Conservation (phyloP, 2,888 invertebrate genomes). For the Sipha maydis region DNA sequence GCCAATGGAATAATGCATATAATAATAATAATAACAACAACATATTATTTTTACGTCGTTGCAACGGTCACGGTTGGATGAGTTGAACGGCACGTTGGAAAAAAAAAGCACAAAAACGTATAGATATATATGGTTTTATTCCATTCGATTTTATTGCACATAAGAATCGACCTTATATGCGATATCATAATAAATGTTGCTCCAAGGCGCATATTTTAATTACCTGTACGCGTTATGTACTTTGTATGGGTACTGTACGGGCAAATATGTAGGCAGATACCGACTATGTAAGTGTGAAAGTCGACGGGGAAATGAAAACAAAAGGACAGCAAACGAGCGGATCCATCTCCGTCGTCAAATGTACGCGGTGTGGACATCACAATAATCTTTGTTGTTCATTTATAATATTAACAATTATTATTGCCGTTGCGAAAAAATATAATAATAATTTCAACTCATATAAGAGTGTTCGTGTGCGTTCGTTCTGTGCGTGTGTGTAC, state of each 20-base stretch:
- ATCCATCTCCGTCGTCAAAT: not conserved
- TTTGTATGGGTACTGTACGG: not conserved
- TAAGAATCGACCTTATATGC: slow-evolving; percentile 16
- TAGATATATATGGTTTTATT: not conserved
- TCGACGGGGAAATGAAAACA: not conserved
- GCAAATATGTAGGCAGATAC: not conserved
- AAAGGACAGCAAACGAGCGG: slow-evolving; percentile 15
- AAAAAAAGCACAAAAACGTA: slow-evolving; percentile 32
- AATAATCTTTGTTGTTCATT: not conserved
- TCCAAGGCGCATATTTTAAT: slow-evolving; percentile 23
- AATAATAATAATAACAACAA: slow-evolving; percentile 22
- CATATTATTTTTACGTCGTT: slow-evolving; percentile 31
- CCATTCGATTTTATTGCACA: not conserved
- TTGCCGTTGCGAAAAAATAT: not conserved
- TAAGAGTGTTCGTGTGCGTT: not conserved
- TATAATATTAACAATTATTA: not conserved
- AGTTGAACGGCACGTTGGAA: slow-evolving; percentile 3
- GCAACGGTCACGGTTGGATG: slow-evolving; percentile 49
- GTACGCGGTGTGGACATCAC: not conserved
- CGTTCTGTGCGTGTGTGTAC: not conserved
- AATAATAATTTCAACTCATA: not conserved
- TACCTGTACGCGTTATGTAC: not conserved
- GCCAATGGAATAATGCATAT: slow-evolving; percentile 30
- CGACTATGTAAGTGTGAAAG: not conserved
- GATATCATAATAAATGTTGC: not conserved